Evolutionary conservation across 2,888 invertebrate species (phyloP), one percentile per base, ranked within the genome.

Genomic region (Pasiphila rectangulata): DNA sequence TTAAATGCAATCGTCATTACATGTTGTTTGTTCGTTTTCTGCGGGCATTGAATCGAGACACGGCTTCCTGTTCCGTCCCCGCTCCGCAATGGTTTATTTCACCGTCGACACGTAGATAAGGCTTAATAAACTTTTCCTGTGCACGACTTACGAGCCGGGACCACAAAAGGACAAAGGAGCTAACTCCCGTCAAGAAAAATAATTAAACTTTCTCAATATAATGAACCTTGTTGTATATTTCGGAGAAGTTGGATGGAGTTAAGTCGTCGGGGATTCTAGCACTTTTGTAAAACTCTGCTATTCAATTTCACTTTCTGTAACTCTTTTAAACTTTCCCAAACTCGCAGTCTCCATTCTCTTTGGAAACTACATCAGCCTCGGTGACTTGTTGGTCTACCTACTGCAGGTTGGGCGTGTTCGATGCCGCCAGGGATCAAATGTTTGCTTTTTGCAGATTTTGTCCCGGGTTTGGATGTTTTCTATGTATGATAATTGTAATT

Each of bases 41-140:
- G 63, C 58, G 67, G 39, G 67, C 75, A 64, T 60, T 76, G 69
- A 67, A 64, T 71, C 75, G 79, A 68, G 65, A 70, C 75, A 57
- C 42, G 48, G 59, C 69, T 85, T 85, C 85, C 85, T 83, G 73
- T 78, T 82, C 75, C 76, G 79, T 63, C 68, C 67, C 69, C 57
- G 57, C 49, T 56, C 48, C 52, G 47, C 42, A 46, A 62, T 50
- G 44, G 49, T 64, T 65, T 62, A 66, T 59, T 56, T 59, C 54
- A 45, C 53, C 48, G 54, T 53, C 52, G 60, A 59, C 61, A 64
- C 64, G 59, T 65, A 59, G 59, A 57, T 61, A 63, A 57, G 60
- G 53, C 53, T 54, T 64, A 60, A 59, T 64, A 63, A 61, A 63
- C 45, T 68, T 68, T 69, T 70, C 70, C 67, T 67, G 59, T 53